These are phyloP conservation scores for Drosophila atripex DNA, from an alignment of 2,888 invertebrate genomes.

Conservation along the genomic window DNA sequence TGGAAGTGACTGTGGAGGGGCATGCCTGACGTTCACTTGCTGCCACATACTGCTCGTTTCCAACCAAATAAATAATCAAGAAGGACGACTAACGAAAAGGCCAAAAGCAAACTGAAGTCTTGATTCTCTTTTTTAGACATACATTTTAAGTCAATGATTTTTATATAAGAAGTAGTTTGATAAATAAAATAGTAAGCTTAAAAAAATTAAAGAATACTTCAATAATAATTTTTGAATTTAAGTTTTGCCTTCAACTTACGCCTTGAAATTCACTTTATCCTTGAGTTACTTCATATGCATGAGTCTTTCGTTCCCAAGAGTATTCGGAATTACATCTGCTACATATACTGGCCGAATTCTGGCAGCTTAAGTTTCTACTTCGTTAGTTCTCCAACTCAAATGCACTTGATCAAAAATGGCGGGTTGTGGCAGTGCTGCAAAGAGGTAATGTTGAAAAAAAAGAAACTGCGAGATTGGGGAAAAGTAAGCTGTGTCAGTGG, in stretches of 20 bases:
- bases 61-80: conserved; percentile 38
- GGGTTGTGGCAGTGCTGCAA: conserved; percentile 44
- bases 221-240: too few relatives aligned
- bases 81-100: not conserved
- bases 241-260: too few relatives aligned
- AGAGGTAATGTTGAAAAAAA: conserved; percentile 13
- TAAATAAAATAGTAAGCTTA: too few relatives aligned
- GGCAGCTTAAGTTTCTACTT: conserved; percentile 69
- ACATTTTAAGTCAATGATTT: too few relatives aligned
- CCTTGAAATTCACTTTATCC: not conserved
- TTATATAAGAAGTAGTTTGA: too few relatives aligned
- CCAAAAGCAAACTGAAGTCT: not conserved
- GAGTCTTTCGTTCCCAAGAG: not conserved
- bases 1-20: conserved; percentile 34
- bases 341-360: conserved; percentile 8
- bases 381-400: conserved; percentile 63
- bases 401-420: conserved; percentile 75
- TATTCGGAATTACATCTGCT: conserved; percentile 26
- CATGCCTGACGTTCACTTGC: conserved; percentile 10
- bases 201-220: too few relatives aligned
- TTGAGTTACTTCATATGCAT: not conserved
- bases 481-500: conserved; percentile 10
- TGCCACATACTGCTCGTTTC: conserved; percentile 25
- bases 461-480: conserved; percentile 5
- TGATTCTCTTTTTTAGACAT: conserved; percentile 15